Base-by-base conservation (phyloP, 2,888 invertebrate genomes). In the Amblyjoppa fuscipennis region DNA sequence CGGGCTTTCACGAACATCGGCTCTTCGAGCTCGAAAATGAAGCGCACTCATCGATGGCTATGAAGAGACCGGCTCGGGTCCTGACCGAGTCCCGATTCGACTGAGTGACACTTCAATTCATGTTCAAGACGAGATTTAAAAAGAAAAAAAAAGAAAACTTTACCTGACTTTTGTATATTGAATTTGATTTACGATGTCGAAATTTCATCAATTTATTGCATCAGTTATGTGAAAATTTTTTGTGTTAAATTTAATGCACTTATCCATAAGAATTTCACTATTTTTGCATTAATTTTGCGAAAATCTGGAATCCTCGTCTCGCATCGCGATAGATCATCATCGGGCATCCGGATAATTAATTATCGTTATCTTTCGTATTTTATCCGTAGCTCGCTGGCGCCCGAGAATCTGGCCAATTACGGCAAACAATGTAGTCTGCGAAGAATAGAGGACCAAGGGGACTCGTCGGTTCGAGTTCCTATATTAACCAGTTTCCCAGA, bases 341-440 rank as follows among this genome's bases (percentile, higher is more conserved):
- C 20, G 38, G 20, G 5, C 25, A 53, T 45, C 38, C 41, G 31
- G 79, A 71, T 82, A 82, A 85, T 85, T 79, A 75, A 70, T 28
- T 41, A 38, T 61, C n/a, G 31, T 34, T 66, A 25, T 16, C 64
- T 75, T 64, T 51, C 13, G 16, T 20, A 7, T 79, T 81, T 34
- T 69, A 56, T 78, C 49, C 49, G 78, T 59, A 59, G 70, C 68
- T 79, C 38, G 82, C 76, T 85, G 79, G 76, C 79, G 68, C 79
- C 61, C 79, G 71, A 77, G 38, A 80, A 78, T 74, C 41, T 61
- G 79, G 7, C 82, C 85, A 83, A 85, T 85, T 85, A 80, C 76
- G 68, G 73, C 66, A 68, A 80, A 85, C 80, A 85, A 85, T 83
- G 83, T 80, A 73, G 76, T 78, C 64, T 34, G 78, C 64, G 81